phyloP scores from a whole-genome alignment of 2,888 invertebrate species.

The Acleris laterana region DNA sequence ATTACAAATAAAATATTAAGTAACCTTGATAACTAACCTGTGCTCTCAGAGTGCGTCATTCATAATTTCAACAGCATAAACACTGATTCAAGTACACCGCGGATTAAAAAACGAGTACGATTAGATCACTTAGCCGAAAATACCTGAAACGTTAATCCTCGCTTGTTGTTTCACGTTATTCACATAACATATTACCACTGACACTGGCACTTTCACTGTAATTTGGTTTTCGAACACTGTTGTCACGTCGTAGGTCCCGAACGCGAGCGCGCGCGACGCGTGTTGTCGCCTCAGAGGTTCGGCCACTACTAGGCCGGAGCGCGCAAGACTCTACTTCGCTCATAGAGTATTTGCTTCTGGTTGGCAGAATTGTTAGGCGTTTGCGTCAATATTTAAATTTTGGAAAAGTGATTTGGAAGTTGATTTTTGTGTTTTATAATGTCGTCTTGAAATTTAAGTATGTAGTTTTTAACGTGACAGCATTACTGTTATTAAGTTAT shows the following conservation, averaged over 20 bases:
- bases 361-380: slow-evolving; percentile 57
- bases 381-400: slow-evolving; percentile 54
- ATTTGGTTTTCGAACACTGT: slow-evolving; percentile 61
- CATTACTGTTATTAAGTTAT: too few species aligned
- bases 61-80: slow-evolving; percentile 15
- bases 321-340: slow-evolving; percentile 27
- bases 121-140: slow-evolving; percentile 12
- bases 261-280: slow-evolving; percentile 50
- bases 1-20: background rate
- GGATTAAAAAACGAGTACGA: slow-evolving; percentile 5
- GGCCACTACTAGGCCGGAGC: slow-evolving; percentile 15
- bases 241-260: slow-evolving; percentile 47
- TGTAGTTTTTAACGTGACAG: too few species aligned
- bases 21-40: slow-evolving; percentile 16
- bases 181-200: slow-evolving; percentile 52
- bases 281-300: slow-evolving; percentile 59
- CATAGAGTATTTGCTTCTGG: slow-evolving; percentile 24
- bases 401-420: slow-evolving; percentile 35
- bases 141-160: slow-evolving; percentile 24
- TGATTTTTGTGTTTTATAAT: slow-evolving; percentile 29
- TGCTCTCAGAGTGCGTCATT: slow-evolving; percentile 21
- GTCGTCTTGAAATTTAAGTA: slow-evolving; percentile 12
- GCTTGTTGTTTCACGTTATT: slow-evolving; percentile 49
- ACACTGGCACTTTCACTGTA: slow-evolving; percentile 62
- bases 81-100: slow-evolving; percentile 25